These are phyloP conservation scores for Apantesis nais DNA, from an alignment of 2,888 invertebrate genomes.

Conservation along the genomic window DNA sequence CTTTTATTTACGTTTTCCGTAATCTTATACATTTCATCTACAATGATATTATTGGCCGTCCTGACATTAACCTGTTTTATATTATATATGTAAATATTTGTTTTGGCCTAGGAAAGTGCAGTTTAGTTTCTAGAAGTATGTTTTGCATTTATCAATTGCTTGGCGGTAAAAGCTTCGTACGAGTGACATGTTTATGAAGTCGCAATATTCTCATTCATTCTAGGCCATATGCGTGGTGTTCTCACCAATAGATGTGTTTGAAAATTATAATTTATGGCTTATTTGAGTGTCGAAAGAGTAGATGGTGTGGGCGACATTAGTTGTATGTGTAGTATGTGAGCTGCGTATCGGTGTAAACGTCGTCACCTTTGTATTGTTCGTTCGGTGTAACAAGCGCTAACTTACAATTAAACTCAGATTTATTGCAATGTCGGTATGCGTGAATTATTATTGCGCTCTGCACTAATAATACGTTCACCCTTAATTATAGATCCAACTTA, in stretches of 20 bases:
- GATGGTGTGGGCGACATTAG: conserved; percentile 75
- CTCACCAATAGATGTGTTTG: conserved; percentile 65
- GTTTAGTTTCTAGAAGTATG: conserved; percentile 33
- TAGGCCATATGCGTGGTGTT: conserved; percentile 58
- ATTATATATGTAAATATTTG: conserved; percentile 20
- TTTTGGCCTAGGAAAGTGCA: conserved; percentile 16
- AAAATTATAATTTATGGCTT: conserved; percentile 82
- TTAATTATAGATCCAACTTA: conserved; percentile 15
- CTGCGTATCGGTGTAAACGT: conserved; percentile 49
- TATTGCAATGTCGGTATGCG: conserved; percentile 37
- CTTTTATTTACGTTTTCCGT: conserved; percentile 25
- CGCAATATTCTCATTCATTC: conserved; percentile 60
- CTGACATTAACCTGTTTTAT: conserved; percentile 21
- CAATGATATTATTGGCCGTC: conserved; percentile 12
- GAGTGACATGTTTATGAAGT: conserved; percentile 55
- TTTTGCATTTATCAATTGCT: conserved; percentile 46
- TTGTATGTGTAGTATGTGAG: conserved; percentile 42
- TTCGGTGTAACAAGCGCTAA: conserved; percentile 40
- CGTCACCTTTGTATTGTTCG: conserved; percentile 44
- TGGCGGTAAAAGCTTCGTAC: conserved; percentile 42
- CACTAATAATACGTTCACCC: conserved; percentile 37
- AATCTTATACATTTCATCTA: conserved; percentile 21
- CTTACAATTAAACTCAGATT: conserved; percentile 40
- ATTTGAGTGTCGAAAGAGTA: conserved; percentile 80
- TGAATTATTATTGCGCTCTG: conserved; percentile 42